phyloP scores from a whole-genome alignment of 2,888 invertebrate species.

The Stenotaenia linearis region DNA sequence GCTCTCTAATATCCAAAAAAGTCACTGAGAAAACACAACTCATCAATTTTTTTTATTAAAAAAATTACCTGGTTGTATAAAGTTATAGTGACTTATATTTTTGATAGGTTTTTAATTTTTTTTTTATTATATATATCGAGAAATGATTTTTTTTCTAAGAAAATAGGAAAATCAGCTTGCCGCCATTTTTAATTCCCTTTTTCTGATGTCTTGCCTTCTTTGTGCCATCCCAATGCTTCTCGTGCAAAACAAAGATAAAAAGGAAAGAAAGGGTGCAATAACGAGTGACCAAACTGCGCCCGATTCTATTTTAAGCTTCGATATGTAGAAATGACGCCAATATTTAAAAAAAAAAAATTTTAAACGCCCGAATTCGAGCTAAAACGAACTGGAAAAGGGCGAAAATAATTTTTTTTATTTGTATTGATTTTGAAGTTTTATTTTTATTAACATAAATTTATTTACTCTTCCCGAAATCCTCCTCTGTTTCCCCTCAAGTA shows the following conservation, averaged over 20 bases:
- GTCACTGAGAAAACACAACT: constrained; percentile 5
- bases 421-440: neutral
- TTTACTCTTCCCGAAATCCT: neutral
- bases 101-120: neutral
- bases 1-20: neutral
- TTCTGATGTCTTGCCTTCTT: neutral
- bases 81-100: constrained; percentile 4
- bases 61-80: neutral
- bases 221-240: constrained; percentile 3
- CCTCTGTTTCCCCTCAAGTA: neutral
- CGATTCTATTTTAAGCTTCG: neutral
- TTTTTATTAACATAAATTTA: constrained; percentile 10
- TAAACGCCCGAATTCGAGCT: no score
- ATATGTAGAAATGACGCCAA: neutral
- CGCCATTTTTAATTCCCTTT: neutral
- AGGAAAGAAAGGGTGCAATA: neutral
- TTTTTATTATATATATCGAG: neutral
- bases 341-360: no score
- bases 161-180: no score
- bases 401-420: neutral
- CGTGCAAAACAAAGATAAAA: neutral
- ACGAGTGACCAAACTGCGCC: neutral
- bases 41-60: neutral
- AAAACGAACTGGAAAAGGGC: no score
- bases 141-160: no score